phyloP scores from a whole-genome alignment of 2,888 invertebrate genomes.

The Amphimallon solstitiale region DNA sequence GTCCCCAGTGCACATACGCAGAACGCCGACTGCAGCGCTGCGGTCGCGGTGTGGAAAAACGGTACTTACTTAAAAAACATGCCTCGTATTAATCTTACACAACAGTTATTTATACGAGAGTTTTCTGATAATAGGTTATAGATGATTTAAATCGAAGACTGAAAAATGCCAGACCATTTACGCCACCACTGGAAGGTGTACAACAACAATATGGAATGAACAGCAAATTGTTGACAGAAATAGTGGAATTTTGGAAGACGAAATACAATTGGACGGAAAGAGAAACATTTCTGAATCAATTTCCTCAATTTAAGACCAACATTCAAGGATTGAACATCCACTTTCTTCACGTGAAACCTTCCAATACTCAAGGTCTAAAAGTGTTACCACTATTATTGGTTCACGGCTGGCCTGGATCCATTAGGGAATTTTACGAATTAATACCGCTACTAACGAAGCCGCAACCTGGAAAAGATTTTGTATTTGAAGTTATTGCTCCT shows the following conservation, averaged over 20 bases:
- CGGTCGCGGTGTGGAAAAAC: too few species aligned
- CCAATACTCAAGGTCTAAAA: conserved; percentile 45
- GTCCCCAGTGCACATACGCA: too few species aligned
- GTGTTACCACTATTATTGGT: conserved; percentile 75
- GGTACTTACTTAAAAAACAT: too few species aligned
- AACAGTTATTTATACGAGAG: too few species aligned
- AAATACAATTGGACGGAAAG: conserved; percentile 76
- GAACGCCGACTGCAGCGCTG: too few species aligned
- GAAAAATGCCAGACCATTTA: conserved; percentile 59
- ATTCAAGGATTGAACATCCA: conserved; percentile 78
- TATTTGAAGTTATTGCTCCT: conserved; percentile 72
- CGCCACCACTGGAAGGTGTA: conserved; percentile 71
- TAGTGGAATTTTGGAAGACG: conserved; percentile 81
- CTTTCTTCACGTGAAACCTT: conserved; percentile 72
- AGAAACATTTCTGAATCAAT: conserved; percentile 71
- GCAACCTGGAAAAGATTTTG: conserved; percentile 60
- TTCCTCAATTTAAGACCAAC: conserved; percentile 73
- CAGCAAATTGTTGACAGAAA: conserved; percentile 70
- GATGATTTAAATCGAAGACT: conserved; percentile 69
- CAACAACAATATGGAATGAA: conserved; percentile 87
- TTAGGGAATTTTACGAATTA: conserved; percentile 84
- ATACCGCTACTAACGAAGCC: conserved; percentile 73
- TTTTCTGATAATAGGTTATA: conserved; percentile 58
- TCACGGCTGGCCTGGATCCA: conserved; percentile 92
- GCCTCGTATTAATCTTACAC: too few species aligned